Percentiles rank a stretch among this genome's conserved stretches.
phyloP scores from a whole-genome alignment of 2,888 invertebrate species.

The Cyrtodaria siliqua region DNA sequence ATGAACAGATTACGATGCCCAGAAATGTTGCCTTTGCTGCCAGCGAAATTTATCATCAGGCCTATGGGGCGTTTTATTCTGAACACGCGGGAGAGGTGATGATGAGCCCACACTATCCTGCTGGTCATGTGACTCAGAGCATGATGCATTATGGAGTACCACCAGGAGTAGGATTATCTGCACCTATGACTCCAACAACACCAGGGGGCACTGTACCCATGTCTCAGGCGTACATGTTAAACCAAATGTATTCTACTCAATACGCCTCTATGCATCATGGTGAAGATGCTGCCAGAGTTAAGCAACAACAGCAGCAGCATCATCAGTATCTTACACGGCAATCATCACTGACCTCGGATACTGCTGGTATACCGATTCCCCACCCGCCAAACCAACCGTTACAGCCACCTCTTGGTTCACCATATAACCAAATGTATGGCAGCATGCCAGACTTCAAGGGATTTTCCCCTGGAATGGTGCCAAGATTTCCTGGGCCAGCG shows the following conservation, averaged over 20 bases:
- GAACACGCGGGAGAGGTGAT: not conserved
- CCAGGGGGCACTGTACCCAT: not conserved
- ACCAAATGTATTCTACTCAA: too few species aligned
- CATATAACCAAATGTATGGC: slow-evolving; percentile 10
- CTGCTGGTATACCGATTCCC: slow-evolving; percentile 13
- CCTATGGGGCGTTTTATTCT: slow-evolving; percentile 52
- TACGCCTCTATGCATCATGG: too few species aligned
- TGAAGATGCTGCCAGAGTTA: too few species aligned
- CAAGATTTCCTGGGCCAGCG: slow-evolving; percentile 9
- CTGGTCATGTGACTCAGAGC: not conserved
- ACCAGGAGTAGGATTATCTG: not conserved
- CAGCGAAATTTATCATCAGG: slow-evolving; percentile 80
- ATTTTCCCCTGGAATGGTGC: slow-evolving; percentile 4
- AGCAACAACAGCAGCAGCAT: too few species aligned
- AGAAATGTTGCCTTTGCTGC: slow-evolving; percentile 78
- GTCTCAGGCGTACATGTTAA: too few species aligned
- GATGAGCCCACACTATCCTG: not conserved
- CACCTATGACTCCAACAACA: slow-evolving; percentile 21
- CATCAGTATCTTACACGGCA: not conserved
- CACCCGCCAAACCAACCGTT: slow-evolving; percentile 28
- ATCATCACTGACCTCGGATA: not conserved
- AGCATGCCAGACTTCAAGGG: slow-evolving; percentile 16
- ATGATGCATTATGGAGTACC: not conserved
- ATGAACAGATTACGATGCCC: slow-evolving; percentile 73
- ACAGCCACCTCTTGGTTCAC: slow-evolving; percentile 1